A percentile compares a stretch with the other conserved stretches of the same genome.
phyloP scores from a whole-genome alignment of 2,797 vertebrate species.

The Champsocephalus gunnari region DNA sequence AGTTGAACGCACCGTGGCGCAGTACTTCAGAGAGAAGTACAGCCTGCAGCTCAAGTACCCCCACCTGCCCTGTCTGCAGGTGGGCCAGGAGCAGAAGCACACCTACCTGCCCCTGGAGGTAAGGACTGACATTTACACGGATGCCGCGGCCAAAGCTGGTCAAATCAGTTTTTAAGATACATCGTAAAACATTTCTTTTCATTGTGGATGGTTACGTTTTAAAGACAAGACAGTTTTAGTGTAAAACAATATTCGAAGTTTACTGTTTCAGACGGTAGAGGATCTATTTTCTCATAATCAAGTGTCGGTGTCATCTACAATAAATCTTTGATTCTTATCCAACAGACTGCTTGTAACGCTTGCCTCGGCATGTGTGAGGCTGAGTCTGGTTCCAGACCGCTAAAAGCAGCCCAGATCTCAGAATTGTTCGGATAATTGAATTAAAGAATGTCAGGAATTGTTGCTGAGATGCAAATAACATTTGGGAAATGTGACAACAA shows the following conservation, averaged over 20 bases:
- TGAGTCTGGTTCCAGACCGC: background rate
- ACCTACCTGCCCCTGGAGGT: constrained; percentile 99
- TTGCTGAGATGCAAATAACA: background rate
- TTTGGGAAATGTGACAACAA: background rate
- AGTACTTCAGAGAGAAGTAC: constrained; percentile 99
- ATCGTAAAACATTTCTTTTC: no score
- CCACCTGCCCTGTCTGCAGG: constrained; percentile 97
- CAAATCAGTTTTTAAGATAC: background rate
- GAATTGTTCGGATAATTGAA: background rate
- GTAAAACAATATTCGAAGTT: no score
- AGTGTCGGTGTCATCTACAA: no score
- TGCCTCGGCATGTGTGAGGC: background rate
- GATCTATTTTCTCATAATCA: no score
- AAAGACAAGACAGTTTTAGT: no score
- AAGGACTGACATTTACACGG: constrained; percentile 43
- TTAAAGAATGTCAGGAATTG: background rate
- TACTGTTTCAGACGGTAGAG: no score
- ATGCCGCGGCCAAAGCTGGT: background rate
- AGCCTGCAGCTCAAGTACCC: constrained; percentile 97
- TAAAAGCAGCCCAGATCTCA: background rate
- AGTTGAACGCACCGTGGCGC: constrained; percentile 96
- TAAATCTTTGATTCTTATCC: background rate
- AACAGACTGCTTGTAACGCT: no score
- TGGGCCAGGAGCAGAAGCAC: constrained; percentile 99
- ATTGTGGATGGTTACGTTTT: no score